A percentile compares a stretch with the other conserved stretches of the same genome.
phyloP scores from a whole-genome alignment of 2,797 vertebrate genomes.

The Delichon dasypus region DNA sequence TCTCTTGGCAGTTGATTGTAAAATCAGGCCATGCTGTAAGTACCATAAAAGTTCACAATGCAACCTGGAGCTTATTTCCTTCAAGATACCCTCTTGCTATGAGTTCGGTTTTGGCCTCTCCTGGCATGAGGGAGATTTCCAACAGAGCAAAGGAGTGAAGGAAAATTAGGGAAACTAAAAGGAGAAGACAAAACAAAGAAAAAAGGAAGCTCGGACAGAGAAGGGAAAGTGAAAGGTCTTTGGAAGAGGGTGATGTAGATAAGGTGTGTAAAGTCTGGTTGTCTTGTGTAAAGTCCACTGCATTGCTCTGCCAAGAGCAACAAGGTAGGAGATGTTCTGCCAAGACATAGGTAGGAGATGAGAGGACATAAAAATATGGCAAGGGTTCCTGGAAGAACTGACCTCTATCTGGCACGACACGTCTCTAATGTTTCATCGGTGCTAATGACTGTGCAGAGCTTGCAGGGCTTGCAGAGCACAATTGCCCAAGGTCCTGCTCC shows the following conservation, averaged over 20 bases:
- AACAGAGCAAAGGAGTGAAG: background rate
- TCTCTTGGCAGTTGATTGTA: fast-evolving
- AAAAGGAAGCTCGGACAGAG: background rate
- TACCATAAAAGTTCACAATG: background rate
- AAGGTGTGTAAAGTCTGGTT: background rate
- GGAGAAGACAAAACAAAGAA: background rate
- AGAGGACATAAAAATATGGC: fast-evolving
- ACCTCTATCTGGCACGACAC: background rate
- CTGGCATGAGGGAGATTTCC: background rate
- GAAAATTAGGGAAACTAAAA: background rate
- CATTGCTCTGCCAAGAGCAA: background rate
- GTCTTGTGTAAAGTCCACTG: too few relatives aligned
- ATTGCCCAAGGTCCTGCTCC: background rate
- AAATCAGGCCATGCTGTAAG: background rate
- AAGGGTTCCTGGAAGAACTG: background rate
- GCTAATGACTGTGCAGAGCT: background rate
- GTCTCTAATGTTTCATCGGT: background rate
- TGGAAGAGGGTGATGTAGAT: background rate
- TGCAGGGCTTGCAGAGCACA: background rate
- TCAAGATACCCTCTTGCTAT: background rate
- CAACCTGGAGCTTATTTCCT: background rate
- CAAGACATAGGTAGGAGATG: background rate
- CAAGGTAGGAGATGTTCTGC: background rate
- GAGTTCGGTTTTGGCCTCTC: background rate
- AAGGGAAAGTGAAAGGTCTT: background rate